Evolutionary conservation across 1,140 invertebrate genomes (phyloP), one percentile per base, ranked within the genome.

Genomic region (Panagrolaimus sp.): DNA sequence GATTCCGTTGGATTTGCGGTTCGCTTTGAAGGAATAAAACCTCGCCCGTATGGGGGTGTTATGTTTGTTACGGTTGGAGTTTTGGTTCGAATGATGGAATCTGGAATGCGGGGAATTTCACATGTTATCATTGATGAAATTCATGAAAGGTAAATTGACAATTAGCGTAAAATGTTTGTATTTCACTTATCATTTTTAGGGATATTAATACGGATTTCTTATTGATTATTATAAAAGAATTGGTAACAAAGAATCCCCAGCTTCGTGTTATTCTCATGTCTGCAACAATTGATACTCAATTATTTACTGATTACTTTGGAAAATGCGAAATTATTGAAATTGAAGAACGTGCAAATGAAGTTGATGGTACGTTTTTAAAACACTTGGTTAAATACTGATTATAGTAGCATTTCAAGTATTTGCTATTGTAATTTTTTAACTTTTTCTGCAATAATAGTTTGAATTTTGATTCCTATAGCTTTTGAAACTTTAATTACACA

Each of bases 101-200:
- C 78, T 71, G 86, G 86, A 28, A 70, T 87, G 48, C 71, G 86
- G 79, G 77, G 87, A 83, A 74, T 89, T 9, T 86, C 89, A 1
- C 90, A 91, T 73, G 83, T 91, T 0, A 88, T 91, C 68, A 79
- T 91, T 6, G 90, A 91, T 83, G 90, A 91, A 84, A 90, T 89
- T 44, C 90, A 91, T 78, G 89, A 91, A 78, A 80, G 90, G 70
- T 88, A 87, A 71, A 82, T 90, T 1, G 87, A 89, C 32, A n/a
- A n/a, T n/a, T n/a, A n/a, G n/a, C 68, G 89, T 91, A 74, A 91
- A 93, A 83, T 92, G 93, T 77, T 83, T 93, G 6, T 78, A 93
- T 44, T 86, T 92, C 44, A 89, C 93, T 58, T 81, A 46, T 46
- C 45, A 10, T 10, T 71, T 68, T 58, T 10, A 58, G 21, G 0